Evolutionary conservation across 2,113 vertebrate species (phyloP).

Genomic region (Vulpes ferrilata): DNA sequence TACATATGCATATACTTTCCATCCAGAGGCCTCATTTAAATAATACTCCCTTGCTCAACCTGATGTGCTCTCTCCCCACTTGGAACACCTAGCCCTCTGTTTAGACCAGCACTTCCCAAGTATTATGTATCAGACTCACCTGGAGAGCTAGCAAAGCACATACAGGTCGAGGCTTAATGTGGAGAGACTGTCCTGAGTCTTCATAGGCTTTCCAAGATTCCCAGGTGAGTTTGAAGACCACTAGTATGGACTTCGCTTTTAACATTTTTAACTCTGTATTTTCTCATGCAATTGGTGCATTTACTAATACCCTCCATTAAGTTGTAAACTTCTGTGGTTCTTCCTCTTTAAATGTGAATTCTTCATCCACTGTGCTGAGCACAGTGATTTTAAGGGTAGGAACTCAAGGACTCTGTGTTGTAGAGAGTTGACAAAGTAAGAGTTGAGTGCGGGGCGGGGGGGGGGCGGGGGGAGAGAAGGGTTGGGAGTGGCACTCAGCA

Average conservation of each 20-base stretch:
- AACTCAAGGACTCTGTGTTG: not conserved
- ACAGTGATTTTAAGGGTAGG: not conserved
- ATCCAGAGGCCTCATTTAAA: not conserved
- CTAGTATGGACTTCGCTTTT: not conserved
- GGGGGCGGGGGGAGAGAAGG: no score
- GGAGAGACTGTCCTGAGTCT: not conserved
- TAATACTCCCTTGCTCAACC: not conserved
- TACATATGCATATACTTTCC: not conserved
- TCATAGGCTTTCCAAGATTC: not conserved
- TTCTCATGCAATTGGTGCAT: not conserved
- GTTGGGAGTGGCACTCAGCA: not conserved
- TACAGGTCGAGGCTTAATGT: no score
- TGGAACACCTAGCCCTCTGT: not conserved
- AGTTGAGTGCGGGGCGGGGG: no score
- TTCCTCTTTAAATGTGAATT: not conserved
- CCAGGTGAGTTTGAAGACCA: not conserved
- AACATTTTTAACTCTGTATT: not conserved
- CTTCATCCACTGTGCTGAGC: not conserved
- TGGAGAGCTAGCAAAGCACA: not conserved
- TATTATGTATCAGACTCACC: not conserved
- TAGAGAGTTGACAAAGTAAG: not conserved
- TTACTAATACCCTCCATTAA: not conserved
- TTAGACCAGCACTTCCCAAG: not conserved
- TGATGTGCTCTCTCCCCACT: not conserved
- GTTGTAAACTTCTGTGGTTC: not conserved